phyloP scores from a whole-genome alignment of 1,140 invertebrate species.

The Trichonephila inaurata region DNA sequence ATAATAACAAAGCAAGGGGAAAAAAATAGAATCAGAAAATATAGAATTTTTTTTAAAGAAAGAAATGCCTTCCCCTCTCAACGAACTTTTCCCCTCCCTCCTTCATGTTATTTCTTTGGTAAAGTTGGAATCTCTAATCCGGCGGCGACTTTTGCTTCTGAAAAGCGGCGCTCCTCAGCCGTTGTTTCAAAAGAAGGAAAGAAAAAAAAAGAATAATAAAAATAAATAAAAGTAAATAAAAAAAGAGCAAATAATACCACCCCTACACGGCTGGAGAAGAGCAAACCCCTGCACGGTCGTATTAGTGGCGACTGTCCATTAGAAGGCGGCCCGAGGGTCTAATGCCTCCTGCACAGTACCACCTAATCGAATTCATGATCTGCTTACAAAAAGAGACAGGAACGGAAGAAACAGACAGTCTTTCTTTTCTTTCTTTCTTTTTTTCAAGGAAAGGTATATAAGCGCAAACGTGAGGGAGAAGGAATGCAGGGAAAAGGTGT shows the following conservation, averaged over 20 bases:
- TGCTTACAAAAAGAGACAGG: constrained; percentile 76
- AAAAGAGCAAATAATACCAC: constrained; percentile 49
- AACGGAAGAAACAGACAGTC: constrained; percentile 59
- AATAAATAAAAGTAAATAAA: constrained; percentile 17
- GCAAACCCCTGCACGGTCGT: constrained; percentile 62
- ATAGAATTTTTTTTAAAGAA: neutral
- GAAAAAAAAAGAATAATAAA: constrained; percentile 48
- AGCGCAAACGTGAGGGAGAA: neutral
- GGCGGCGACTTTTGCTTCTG: constrained; percentile 54
- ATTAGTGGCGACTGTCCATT: constrained; percentile 75
- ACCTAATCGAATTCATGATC: constrained; percentile 77
- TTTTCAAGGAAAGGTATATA: constrained; percentile 46
- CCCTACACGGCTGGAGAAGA: constrained; percentile 8
- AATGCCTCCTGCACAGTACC: constrained; percentile 59
- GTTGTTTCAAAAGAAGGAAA: constrained; percentile 54
- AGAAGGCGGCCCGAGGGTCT: constrained; percentile 67
- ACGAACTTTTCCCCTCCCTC: neutral
- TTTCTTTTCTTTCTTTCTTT: neutral
- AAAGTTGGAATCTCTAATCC: constrained; percentile 72
- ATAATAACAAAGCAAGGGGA: constrained; percentile 13
- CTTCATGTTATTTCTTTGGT: neutral
- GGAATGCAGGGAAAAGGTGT: neutral
- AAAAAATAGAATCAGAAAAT: neutral
- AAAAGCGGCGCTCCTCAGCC: constrained; percentile 5
- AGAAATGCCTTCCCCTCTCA: neutral